Conservation (phyloP, 2,797 vertebrate genomes). For the Pseudopleuronectes americanus region DNA sequence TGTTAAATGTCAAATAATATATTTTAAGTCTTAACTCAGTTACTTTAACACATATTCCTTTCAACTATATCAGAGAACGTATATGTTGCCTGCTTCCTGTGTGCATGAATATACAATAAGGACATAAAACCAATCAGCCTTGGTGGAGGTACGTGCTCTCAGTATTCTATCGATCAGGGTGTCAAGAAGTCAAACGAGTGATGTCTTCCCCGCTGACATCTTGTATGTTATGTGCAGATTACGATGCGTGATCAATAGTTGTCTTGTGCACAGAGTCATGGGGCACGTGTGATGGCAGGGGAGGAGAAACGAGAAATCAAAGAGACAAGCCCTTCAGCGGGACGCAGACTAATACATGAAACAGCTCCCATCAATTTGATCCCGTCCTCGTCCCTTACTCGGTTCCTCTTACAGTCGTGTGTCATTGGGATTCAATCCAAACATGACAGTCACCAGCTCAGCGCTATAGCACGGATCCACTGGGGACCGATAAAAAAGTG, state of each 20-base stretch:
- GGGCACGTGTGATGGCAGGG: not conserved
- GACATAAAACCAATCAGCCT: too few relatives aligned
- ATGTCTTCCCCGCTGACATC: too few relatives aligned
- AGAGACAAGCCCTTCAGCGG: not conserved
- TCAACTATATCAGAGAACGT: too few relatives aligned
- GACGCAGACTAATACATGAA: constrained; percentile 19
- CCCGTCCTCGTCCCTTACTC: constrained; percentile 22
- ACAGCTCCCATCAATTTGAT: constrained; percentile 11
- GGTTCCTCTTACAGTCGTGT: constrained; percentile 35
- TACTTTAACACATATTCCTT: too few relatives aligned
- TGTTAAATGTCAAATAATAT: too few relatives aligned
- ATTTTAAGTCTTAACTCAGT: too few relatives aligned
- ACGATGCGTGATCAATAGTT: not conserved
- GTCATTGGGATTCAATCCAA: constrained; percentile 52
- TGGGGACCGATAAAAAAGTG: constrained; percentile 57
- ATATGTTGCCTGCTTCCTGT: too few relatives aligned
- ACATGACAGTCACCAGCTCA: constrained; percentile 25
- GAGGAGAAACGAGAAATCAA: not conserved
- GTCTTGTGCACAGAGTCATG: not conserved
- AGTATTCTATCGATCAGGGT: not conserved
- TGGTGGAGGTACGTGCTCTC: too few relatives aligned
- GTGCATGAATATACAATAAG: too few relatives aligned
- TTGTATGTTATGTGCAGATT: not conserved
- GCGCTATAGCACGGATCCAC: constrained; percentile 28
- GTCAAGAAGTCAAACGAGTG: not conserved